Percentiles rank a stretch among this genome's conserved stretches.
These are phyloP conservation scores for Vanessa atalanta DNA, from an alignment of 1,140 invertebrate genomes.

Conservation along the genomic window DNA sequence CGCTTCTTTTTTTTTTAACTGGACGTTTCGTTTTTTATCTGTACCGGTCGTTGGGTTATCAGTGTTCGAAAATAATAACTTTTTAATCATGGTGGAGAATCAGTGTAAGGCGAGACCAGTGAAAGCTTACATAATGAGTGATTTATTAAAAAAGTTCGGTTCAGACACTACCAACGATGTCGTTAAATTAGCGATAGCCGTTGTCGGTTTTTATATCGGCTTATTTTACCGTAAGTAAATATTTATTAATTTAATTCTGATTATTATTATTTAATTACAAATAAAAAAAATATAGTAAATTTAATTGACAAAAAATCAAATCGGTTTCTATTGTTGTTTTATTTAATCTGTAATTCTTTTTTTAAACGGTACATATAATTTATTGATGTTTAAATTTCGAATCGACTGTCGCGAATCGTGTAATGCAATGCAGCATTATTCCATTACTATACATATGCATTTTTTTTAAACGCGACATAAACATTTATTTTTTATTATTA, in stretches of 20 bases:
- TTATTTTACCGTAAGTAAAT: constrained; percentile 68
- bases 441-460: too few species aligned
- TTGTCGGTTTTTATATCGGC: constrained; percentile 69
- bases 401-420: too few species aligned
- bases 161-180: constrained; percentile 65
- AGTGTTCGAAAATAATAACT: constrained; percentile 45
- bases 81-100: constrained; percentile 65
- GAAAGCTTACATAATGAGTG: constrained; percentile 75
- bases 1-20: constrained; percentile 34
- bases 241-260: neutral
- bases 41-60: constrained; percentile 64
- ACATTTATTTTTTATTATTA: too few species aligned
- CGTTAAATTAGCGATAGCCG: constrained; percentile 60
- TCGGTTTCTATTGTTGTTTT: too few species aligned
- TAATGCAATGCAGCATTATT: too few species aligned
- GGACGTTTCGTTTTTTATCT: constrained; percentile 42
- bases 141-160: constrained; percentile 70
- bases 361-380: too few species aligned
- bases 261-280: neutral
- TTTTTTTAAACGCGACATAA: too few species aligned
- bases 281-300: neutral
- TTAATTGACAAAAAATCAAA: too few species aligned
- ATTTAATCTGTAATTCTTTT: too few species aligned
- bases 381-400: too few species aligned
- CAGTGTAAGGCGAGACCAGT: constrained; percentile 67